Evolutionary conservation across 2,797 vertebrate genomes (phyloP), one percentile per base, ranked within the genome.

Genomic region (Pseudochromis fuscus): DNA sequence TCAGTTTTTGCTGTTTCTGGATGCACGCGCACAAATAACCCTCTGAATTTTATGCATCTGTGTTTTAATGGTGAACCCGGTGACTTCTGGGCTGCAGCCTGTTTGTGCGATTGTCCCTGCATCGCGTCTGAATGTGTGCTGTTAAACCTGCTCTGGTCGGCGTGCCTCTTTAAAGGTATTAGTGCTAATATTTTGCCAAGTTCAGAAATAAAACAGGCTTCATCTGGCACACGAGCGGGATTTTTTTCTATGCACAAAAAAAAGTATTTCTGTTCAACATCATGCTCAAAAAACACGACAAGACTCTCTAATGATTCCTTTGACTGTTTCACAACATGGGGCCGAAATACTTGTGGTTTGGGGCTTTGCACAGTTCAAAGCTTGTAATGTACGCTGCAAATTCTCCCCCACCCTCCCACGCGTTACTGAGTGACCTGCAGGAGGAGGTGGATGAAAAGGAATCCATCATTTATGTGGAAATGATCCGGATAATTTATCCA

Each of bases 191-290:
- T 79, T 79, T 67, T 63, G 70, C 84, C 81, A 81, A 86, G 68
- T 49, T 38, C 45, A 75, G 81, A 88, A 77, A 87, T 77, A 77
- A 89, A 87, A 66, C 84, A 70, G 82, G 80, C 67, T 72, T 68
- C 21, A 8, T 68, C 42, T 37, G 69, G 79, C 62, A 77, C 77
- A 79, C 55, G 67, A 28, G 16, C 45, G 10, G 48, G 23, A 25
- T 51, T 64, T 73, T 66, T 48, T 46, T 45, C 57, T 61, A 38
- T 12, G 48, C 15, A 13, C n/a, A 49, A 45, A 51, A 64, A 12
- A 55, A 56, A 24, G 49, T 1, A 28, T 72, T 77, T 77, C 87
- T 89, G 84, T 67, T 88, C 60, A 85, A 49, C 48, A 65, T 86
- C 81, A 74, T 12, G 9, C 51, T 65, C 24, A 65, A 62, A 79